phyloP scores from a whole-genome alignment of 2,113 vertebrate genomes.

The Oncorhynchus nerka region DNA sequence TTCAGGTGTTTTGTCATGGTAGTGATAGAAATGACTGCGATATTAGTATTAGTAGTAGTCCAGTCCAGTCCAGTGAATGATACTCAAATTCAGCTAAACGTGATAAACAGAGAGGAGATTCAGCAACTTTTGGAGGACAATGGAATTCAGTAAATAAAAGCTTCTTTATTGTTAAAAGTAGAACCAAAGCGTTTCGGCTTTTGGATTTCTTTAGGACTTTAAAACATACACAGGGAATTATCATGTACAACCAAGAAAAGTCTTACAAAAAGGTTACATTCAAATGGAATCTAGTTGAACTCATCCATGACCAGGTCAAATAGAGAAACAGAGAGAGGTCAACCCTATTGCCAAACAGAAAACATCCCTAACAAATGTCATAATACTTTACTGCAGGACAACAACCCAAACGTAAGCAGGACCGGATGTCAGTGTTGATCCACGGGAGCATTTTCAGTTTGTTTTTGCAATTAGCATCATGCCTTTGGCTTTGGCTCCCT shows the following conservation, averaged over 20 bases:
- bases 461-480: conserved; percentile 59
- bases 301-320: background rate
- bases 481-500: conserved; percentile 39
- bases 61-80: too few relatives aligned
- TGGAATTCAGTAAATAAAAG: too few relatives aligned
- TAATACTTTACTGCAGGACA: background rate
- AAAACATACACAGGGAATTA: background rate
- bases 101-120: too few relatives aligned
- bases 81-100: too few relatives aligned
- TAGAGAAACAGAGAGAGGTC: background rate
- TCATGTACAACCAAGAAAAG: background rate
- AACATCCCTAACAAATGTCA: background rate
- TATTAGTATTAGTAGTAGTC: too few relatives aligned
- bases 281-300: background rate
- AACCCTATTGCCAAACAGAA: too few relatives aligned
- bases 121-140: too few relatives aligned
- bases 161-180: too few relatives aligned
- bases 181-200: too few relatives aligned
- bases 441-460: conserved; percentile 30
- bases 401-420: background rate
- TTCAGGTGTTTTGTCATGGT: too few relatives aligned
- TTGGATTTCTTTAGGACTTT: too few relatives aligned
- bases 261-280: background rate
- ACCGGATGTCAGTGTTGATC: background rate
- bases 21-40: too few relatives aligned